These are phyloP conservation scores for Polyommatus iphigenia DNA, from an alignment of 2,888 invertebrate genomes.

Conservation along the genomic window DNA sequence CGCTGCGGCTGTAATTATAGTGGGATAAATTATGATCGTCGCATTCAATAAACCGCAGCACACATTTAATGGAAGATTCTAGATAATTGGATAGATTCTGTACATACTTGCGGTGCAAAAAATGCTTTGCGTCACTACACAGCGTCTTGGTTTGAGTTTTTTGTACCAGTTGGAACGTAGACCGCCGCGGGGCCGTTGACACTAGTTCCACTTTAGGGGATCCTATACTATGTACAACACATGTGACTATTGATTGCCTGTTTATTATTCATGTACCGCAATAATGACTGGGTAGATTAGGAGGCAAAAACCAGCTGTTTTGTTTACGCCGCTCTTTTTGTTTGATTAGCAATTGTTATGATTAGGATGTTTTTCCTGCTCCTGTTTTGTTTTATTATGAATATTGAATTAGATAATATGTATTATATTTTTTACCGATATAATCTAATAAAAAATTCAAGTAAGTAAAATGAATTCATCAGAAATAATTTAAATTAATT, in stretches of 20 bases:
- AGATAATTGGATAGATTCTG: conserved; percentile 58
- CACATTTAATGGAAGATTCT: conserved; percentile 32
- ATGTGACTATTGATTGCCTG: conserved; percentile 1
- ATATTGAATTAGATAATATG: too few species aligned
- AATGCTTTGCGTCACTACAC: conserved; percentile 67
- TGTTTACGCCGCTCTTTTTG: background rate
- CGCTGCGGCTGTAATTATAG: background rate
- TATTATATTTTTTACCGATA: too few species aligned
- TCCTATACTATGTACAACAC: conserved; percentile 39
- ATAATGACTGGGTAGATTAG: conserved; percentile 11
- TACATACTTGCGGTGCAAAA: conserved; percentile 61
- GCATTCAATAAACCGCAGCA: conserved; percentile 22
- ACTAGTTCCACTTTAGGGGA: conserved; percentile 65
- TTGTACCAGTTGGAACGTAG: conserved; percentile 70
- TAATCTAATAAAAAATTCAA: too few species aligned
- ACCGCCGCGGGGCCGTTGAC: conserved; percentile 66
- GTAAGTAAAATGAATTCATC: too few species aligned
- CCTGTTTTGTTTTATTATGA: background rate
- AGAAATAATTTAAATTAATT: too few species aligned
- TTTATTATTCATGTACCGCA: conserved; percentile 5
- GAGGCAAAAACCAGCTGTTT: background rate
- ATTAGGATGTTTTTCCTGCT: background rate
- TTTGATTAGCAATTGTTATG: background rate
- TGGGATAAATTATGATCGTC: conserved; percentile 4
- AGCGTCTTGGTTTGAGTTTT: conserved; percentile 55